Evolutionary conservation across 1,140 invertebrate species (phyloP), one percentile per base, ranked within the genome.

Genomic region (Babylonia areolata): DNA sequence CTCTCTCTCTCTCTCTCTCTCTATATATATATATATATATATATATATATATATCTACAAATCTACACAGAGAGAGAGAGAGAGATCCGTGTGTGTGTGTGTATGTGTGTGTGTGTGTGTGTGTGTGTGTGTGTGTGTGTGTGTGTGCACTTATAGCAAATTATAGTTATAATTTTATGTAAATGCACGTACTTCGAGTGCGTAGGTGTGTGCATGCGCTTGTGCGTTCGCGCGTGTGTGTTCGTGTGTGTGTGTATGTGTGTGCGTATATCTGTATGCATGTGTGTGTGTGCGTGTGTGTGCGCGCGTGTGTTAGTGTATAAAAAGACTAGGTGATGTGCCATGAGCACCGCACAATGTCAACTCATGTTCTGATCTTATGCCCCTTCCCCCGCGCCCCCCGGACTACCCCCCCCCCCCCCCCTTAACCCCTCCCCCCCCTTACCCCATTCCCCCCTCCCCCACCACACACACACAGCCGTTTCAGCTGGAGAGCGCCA

Each of bases 401-500:
- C n/a, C n/a, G n/a, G n/a, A n/a, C n/a, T n/a, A n/a, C n/a, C n/a
- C n/a, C n/a, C n/a, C n/a, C n/a, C n/a, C n/a, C n/a, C n/a, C n/a
- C n/a, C n/a, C n/a, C n/a, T n/a, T n/a, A n/a, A n/a, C n/a, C n/a
- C n/a, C n/a, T n/a, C n/a, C n/a, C n/a, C n/a, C n/a, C n/a, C n/a
- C n/a, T n/a, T n/a, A n/a, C n/a, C n/a, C n/a, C n/a, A n/a, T n/a
- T n/a, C n/a, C n/a, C n/a, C n/a, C n/a, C n/a, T n/a, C n/a, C n/a
- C n/a, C n/a, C n/a, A n/a, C n/a, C 46, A 51, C 46, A 51, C 46
- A 51, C 6, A 51, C n/a, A 31, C 69, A 84, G 82, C 35, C 82
- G 3, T 84, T 84, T 46, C 82, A 75, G 23, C 37, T 75, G 39
- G 82, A 84, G 17, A 84, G 82, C 28, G 82, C 82, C 37, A 84